Conservation (phyloP, 2,113 vertebrate species). For the Marcusenius ussheri region DNA sequence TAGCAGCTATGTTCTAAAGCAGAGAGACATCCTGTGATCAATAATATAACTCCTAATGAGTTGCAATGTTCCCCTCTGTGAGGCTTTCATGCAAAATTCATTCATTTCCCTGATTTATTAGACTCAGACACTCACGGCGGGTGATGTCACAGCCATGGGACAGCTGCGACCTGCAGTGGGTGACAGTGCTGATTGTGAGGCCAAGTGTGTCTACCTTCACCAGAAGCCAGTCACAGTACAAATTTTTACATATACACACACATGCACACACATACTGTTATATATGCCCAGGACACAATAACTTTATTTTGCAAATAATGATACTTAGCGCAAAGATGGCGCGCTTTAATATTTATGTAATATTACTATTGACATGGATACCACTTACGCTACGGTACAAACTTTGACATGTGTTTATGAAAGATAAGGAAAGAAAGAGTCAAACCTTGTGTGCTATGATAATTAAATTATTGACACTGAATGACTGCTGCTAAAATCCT, state of each 20-base stretch:
- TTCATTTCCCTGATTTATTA: constrained; percentile 69
- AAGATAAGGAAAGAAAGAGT: not conserved
- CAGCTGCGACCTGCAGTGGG: constrained; percentile 46
- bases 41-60: constrained; percentile 67
- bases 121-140: constrained; percentile 51
- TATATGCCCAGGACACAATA: too few species aligned
- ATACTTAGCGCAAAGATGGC: not conserved
- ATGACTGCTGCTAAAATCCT: not conserved
- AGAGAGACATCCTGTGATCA: constrained; percentile 59
- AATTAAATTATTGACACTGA: not conserved
- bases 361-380: not conserved
- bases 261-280: too few species aligned
- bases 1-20: constrained; percentile 50
- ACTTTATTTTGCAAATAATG: not conserved
- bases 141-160: constrained; percentile 54
- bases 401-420: not conserved
- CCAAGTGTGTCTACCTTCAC: not conserved
- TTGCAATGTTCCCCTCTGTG: constrained; percentile 52
- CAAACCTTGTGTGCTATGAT: not conserved
- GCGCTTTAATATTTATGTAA: not conserved
- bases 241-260: not conserved
- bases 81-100: constrained; percentile 68
- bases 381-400: not conserved
- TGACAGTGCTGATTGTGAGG: constrained; percentile 1
- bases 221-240: not conserved